Percentiles rank a stretch among this genome's conserved stretches.
Conservation (phyloP, 2,888 invertebrate genomes). For the Orgyia antiqua region DNA sequence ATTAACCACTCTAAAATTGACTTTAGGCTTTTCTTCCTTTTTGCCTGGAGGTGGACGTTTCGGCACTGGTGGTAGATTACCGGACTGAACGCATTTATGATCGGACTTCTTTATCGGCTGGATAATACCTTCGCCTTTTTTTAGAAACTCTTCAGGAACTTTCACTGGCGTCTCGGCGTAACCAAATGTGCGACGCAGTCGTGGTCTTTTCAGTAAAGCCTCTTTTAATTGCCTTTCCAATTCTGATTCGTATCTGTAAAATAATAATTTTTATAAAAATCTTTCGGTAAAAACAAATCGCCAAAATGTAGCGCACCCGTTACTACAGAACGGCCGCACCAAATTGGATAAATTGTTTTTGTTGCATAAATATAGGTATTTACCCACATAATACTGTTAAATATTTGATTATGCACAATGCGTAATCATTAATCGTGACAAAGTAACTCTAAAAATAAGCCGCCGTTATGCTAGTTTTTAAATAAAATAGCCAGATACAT, state of each 20-base stretch:
- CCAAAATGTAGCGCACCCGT: not conserved
- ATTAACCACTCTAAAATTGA: conserved; percentile 80
- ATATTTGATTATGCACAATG: too few species aligned
- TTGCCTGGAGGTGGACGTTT: conserved; percentile 50
- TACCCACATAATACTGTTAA: too few species aligned
- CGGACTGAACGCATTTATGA: conserved; percentile 53
- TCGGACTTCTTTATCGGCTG: conserved; percentile 57
- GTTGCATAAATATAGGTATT: too few species aligned
- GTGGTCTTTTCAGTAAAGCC: conserved; percentile 46
- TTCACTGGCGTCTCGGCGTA: conserved; percentile 79
- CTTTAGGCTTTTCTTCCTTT: conserved; percentile 43
- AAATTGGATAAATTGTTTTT: too few species aligned
- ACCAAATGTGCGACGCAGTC: conserved; percentile 81
- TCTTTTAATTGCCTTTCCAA: conserved; percentile 65
- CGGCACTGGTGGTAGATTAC: conserved; percentile 68
- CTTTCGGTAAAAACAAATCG: not conserved
- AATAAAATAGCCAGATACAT: too few species aligned
- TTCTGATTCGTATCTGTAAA: conserved; percentile 70
- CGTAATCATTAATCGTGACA: too few species aligned
- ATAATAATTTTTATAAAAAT: not conserved
- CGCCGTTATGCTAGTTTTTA: too few species aligned
- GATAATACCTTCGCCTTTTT: conserved; percentile 77
- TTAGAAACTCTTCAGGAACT: conserved; percentile 79
- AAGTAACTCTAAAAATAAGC: too few species aligned
- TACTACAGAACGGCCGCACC: too few species aligned